phyloP scores from a whole-genome alignment of 2,113 vertebrate species.

The Pelobates fuscus region DNA sequence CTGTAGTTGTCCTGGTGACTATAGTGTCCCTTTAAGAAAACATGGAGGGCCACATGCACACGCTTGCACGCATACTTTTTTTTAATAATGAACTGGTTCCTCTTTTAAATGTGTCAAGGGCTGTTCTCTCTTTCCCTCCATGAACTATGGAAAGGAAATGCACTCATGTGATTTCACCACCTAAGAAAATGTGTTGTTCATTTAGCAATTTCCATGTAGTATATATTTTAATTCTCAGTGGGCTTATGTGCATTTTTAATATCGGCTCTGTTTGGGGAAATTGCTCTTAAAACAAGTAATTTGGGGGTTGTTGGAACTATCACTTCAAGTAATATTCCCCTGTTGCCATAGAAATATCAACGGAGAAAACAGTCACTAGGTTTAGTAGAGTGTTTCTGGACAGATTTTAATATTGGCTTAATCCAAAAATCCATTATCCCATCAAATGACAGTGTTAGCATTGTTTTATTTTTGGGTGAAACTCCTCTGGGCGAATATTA shows the following conservation, averaged over 20 bases:
- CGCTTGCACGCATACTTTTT: too few relatives aligned
- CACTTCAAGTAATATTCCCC: background rate
- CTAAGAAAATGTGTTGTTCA: conserved; percentile 8
- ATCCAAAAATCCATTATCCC: background rate
- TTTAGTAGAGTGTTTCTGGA: conserved; percentile 2
- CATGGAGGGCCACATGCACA: too few relatives aligned
- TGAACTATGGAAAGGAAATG: background rate
- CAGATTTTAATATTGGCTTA: background rate
- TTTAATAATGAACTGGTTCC: background rate
- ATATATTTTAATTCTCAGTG: background rate
- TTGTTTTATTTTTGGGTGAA: background rate
- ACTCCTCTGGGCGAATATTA: background rate
- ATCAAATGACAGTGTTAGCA: background rate
- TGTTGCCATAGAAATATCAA: background rate
- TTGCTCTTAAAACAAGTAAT: conserved; percentile 1
- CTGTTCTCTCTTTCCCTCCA: background rate
- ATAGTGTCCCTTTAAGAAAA: too few relatives aligned
- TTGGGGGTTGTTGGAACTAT: background rate
- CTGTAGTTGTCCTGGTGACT: too few relatives aligned
- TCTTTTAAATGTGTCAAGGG: background rate
- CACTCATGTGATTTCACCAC: conserved; percentile 1
- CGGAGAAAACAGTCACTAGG: background rate
- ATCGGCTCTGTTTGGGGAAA: conserved; percentile 3
- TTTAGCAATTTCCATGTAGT: conserved; percentile 15
- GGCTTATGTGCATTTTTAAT: background rate